Base-by-base conservation (phyloP, 1,140 invertebrate genomes). In the Grapholita molesta region DNA sequence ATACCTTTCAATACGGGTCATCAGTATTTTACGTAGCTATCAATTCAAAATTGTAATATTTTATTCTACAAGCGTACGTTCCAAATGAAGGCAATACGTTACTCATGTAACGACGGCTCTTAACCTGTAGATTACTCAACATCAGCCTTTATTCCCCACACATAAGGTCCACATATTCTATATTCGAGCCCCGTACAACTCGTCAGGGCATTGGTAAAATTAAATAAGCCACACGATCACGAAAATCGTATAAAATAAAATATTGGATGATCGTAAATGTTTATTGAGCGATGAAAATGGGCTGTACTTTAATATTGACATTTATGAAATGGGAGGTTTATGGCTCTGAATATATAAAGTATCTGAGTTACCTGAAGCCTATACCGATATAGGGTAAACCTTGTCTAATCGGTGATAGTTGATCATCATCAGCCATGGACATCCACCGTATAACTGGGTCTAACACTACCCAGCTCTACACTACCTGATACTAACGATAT, bases 61-160 rank as follows among this genome's bases (percentile, higher is more conserved):
- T 30, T 70, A 73, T 76, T 76, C 72, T 53, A 66, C 66, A 66
- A 70, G 25, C 74, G 74, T 71, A 64, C 70, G 52, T 67, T 67
- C 69, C 55, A 66, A 69, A 69, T 65, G 69, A 73, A 74, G 21
- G 38, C 64, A 70, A 68, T 70, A 38, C 64, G 57, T 68, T 71
- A 73, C 67, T 64, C 71, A 61, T 18, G 18, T 67, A 25, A 57
- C 23, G 23, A 25, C 23, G 3, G 18, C 24, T 4, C 8, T 25
- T 53, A 11, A 18, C 6, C 21, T 24, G n/a, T n/a, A 8, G 6
- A 53, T 25, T n/a, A 57, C 11, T 57, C 53, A 28, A 57, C 12
- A 28, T n/a, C 11, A 57, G 3, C 53, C 12, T 25, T 28, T 57
- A 57, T n/a, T 28, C n/a, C 53, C 53, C 12, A 12, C 24, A 6